Evolutionary conservation across 2,888 invertebrate species (phyloP), one percentile per base, ranked within the genome.

Genomic region (Ochropleura leucogaster): DNA sequence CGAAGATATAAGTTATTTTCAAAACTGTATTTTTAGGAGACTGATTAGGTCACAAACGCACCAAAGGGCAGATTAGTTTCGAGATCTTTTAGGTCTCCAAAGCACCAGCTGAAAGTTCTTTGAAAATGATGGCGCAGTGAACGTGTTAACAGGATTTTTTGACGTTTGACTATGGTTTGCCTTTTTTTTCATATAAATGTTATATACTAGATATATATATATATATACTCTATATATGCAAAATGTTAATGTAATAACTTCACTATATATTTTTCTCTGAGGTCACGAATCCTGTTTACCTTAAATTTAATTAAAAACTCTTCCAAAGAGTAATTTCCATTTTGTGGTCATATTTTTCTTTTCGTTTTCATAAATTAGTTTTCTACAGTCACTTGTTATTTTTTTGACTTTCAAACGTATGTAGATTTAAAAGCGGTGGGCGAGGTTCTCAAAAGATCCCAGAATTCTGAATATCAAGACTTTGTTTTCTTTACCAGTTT

Each of bases 301-400:
- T 71, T 40, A 16, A 44, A 55, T 46, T 16, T 69, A 69, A n/a
- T 69, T 53, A n/a, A 46, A 46, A 55, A 47, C 16, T 14, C 20
- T 72, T 14, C 16, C 72, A 42, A 9, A 42, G 47, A 9, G 14
- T 53, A 7, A 14, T 46, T 55, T 40, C 14, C 40, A 72, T 18
- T 20, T 40, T 46, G 9, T 14, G 16, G 47, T 14, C 18, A 57
- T 72, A 59, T 49, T 59, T 5, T 49, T 49, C 14, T 47, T 55
- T 71, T 7, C n/a, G 12, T 40, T 53, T 9, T 63, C 47, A 20
- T 57, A n/a, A 10, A 42, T 72, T 42, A 10, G 20, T 47, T 47
- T 72, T 14, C 4, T 42, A 42, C 40, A 72, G 30, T 9, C 8
- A 20, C 16, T 44, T 65, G 5, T 20, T 18, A 66, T 18, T 44